A percentile compares a stretch with the other conserved stretches of the same genome.
phyloP scores from a whole-genome alignment of 2,888 invertebrate genomes.

The Heliconius ethilla region DNA sequence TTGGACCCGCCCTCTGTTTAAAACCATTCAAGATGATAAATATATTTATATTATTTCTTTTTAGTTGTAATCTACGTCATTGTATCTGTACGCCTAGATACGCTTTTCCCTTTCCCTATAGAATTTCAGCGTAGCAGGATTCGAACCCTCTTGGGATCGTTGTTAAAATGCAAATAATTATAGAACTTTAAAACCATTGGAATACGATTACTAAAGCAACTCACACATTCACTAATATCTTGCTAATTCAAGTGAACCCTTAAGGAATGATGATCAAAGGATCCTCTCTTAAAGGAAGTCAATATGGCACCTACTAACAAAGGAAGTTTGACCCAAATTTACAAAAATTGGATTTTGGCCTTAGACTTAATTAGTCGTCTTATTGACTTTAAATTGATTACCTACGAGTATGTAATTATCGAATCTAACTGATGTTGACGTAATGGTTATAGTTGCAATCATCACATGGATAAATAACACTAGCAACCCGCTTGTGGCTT shows the following conservation, averaged over 20 bases:
- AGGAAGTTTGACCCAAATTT: not conserved
- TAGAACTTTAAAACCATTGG: not conserved
- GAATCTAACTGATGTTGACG: not conserved
- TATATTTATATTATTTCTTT: no score
- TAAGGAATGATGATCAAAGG: conserved; percentile 2
- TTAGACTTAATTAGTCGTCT: not conserved
- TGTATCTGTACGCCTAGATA: no score
- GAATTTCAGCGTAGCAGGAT: no score
- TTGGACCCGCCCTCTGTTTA: no score
- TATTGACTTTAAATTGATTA: no score
- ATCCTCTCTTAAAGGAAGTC: not conserved
- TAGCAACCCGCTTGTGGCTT: no score
- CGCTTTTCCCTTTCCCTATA: no score
- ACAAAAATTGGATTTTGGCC: not conserved
- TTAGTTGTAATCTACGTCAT: no score
- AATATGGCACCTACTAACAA: not conserved
- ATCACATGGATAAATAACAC: no score
- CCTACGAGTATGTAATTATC: not conserved
- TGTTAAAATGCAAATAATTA: not conserved
- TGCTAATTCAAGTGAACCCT: not conserved
- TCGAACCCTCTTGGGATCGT: no score
- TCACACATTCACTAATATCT: no score
- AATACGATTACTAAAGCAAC: not conserved
- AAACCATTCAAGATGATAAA: no score
- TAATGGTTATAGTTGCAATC: not conserved